Base-by-base conservation (phyloP, 2,113 vertebrate genomes). In the Eira barbara region DNA sequence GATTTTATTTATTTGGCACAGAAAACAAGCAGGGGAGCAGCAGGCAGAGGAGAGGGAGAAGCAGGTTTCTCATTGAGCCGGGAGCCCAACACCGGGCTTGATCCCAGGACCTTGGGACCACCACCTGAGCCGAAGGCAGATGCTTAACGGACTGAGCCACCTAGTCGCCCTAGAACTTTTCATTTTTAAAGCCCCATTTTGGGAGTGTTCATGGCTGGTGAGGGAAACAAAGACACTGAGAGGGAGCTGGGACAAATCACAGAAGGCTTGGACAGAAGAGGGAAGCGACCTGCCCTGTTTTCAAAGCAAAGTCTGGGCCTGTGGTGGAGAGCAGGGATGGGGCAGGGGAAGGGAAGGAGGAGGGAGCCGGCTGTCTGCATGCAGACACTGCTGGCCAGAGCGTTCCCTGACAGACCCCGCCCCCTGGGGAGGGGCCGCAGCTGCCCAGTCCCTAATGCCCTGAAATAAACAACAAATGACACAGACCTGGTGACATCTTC, bases 311-410 rank as follows among this genome's bases (percentile, higher is more conserved):
- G 52, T 7, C 31, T 55, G 5, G 36, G 55, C 21, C 25, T 18
- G 0, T 7, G 12, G 47, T 29, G 23, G 42, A 34, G 31, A 23
- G 10, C 2, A 6, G 14, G 31, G 29, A 52, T 3, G 17, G 0
- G 3, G 34, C 49, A 52, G 49, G 49, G 39, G 27, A 7, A 65
- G 59, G 74, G 11, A 13, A 36, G 45, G 18, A 65, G 21, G 7
- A 4, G 71, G 71, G n/a, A 61, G 87, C 23, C n/a, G 0, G 69
- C 69, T 23, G 20, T 39, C 73, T 20, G 57, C 4, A 0, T 27
- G 21, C 36, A 57, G 88, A 29, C 7, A 4, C 18, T 12, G 21
- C 21, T 49, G 78, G 63, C 89, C 2, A 0, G 67, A 34, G 78
- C 12, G 36, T 11, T 81, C 47, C 47, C 63, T 34, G 78, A 42